These are phyloP conservation scores for Cyanistes caeruleus DNA, from an alignment of 2,113 vertebrate species.

Conservation along the genomic window DNA sequence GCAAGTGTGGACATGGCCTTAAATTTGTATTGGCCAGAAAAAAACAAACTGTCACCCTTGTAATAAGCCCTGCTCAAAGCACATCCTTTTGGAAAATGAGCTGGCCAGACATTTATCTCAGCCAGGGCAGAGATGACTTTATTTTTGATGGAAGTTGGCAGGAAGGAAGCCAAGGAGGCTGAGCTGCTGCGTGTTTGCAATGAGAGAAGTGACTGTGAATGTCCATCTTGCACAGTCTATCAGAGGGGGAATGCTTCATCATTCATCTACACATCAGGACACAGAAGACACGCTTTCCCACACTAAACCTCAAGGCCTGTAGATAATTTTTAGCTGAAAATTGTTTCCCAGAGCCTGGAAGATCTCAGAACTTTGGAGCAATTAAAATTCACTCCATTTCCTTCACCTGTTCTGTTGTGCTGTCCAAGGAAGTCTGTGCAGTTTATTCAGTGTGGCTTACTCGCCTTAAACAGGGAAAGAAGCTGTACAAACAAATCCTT, in stretches of 20 bases:
- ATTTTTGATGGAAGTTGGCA: constrained; percentile 46
- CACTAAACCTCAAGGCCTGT: neutral
- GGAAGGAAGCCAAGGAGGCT: constrained; percentile 34
- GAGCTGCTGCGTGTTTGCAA: constrained; percentile 15
- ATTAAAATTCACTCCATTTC: constrained; percentile 25
- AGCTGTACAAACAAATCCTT: constrained; percentile 39
- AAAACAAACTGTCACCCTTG: constrained; percentile 35
- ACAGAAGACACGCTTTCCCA: neutral
- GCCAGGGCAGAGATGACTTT: constrained; percentile 46
- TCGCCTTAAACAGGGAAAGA: neutral
- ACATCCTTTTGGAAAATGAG: neutral
- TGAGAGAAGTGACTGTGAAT: neutral
- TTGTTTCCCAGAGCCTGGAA: neutral
- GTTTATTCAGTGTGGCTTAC: constrained; percentile 21
- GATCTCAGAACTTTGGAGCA: constrained; percentile 4
- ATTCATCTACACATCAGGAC: neutral
- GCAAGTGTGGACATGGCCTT: neutral
- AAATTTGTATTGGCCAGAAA: neutral
- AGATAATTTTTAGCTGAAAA: neutral
- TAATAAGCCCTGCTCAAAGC: constrained; percentile 16
- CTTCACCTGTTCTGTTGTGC: constrained; percentile 28
- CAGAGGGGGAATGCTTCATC: neutral
- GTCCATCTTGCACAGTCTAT: neutral
- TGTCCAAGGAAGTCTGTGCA: neutral
- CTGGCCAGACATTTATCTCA: neutral